Conservation (phyloP, 2,797 vertebrate species). For the Chrysolophus pictus region DNA sequence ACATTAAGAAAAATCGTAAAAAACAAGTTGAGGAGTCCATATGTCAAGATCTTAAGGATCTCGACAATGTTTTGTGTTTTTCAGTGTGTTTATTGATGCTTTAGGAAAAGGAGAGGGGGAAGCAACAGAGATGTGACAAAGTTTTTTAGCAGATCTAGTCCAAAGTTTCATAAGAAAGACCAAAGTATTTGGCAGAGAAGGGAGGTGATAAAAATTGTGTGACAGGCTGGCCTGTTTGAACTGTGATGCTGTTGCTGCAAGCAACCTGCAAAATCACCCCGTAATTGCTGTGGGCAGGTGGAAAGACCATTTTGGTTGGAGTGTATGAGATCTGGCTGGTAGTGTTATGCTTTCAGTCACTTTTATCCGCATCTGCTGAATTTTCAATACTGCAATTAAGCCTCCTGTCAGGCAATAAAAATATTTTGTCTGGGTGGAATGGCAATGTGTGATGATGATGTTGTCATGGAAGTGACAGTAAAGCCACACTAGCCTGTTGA, state of each 20-base stretch:
- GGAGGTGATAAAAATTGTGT: not conserved
- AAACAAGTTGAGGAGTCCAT: not conserved
- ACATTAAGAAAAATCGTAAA: not conserved
- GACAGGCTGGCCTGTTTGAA: not conserved
- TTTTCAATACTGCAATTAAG: not conserved
- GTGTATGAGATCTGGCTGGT: not conserved
- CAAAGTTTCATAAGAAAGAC: not conserved
- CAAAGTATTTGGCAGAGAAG: not conserved
- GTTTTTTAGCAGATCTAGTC: not conserved
- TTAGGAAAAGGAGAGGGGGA: not conserved
- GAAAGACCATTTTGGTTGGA: not conserved
- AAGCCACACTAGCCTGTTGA: not conserved
- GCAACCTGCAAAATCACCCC: accelerated
- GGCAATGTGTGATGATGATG: too few species aligned
- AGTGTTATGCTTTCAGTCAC: not conserved
- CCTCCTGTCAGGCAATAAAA: not conserved
- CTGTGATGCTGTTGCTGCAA: not conserved
- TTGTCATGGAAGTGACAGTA: not conserved
- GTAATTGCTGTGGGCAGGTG: not conserved
- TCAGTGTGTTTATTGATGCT: not conserved
- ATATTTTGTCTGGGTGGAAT: not conserved
- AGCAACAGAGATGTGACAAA: not conserved
- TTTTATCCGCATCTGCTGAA: not conserved
- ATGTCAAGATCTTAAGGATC: not conserved
- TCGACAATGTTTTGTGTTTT: not conserved